phyloP scores from a whole-genome alignment of 2,888 invertebrate genomes.

The Sphinx pinastri region DNA sequence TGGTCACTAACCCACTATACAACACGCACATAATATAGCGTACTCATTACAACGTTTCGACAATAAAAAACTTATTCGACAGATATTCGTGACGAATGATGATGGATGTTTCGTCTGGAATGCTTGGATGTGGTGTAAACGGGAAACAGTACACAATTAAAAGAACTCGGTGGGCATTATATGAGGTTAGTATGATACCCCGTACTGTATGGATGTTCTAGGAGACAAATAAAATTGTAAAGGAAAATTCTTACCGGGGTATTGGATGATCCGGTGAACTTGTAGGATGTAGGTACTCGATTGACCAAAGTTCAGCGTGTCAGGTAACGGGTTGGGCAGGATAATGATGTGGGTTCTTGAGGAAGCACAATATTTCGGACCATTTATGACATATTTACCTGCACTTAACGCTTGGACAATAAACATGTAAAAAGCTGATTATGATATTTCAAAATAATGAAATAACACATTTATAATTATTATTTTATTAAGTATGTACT shows the following conservation, averaged over 20 bases:
- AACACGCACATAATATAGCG: neutral
- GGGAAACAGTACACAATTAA: constrained; percentile 37
- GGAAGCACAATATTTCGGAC: constrained; percentile 66
- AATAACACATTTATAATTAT: constrained; percentile 63
- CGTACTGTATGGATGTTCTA: constrained; percentile 55
- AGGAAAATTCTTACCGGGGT: constrained; percentile 82
- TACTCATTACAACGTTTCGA: neutral
- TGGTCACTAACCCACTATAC: neutral
- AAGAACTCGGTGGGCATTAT: neutral
- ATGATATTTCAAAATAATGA: constrained; percentile 30
- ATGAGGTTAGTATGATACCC: constrained; percentile 34
- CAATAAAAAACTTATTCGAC: neutral
- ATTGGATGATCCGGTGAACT: constrained; percentile 79
- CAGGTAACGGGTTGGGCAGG: constrained; percentile 81
- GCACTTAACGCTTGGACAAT: constrained; percentile 45
- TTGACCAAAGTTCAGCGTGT: constrained; percentile 72
- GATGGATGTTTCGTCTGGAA: constrained; percentile 40
- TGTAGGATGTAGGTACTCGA: constrained; percentile 80
- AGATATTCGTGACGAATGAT: neutral
- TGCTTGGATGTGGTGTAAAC: constrained; percentile 54
- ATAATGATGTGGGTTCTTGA: constrained; percentile 80
- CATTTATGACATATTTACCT: constrained; percentile 58
- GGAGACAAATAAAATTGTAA: constrained; percentile 76
- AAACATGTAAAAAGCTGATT: constrained; percentile 27
- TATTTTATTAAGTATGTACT: constrained; percentile 77